Base-by-base conservation (phyloP, 2,888 invertebrate species). In the Andrena fulva region DNA sequence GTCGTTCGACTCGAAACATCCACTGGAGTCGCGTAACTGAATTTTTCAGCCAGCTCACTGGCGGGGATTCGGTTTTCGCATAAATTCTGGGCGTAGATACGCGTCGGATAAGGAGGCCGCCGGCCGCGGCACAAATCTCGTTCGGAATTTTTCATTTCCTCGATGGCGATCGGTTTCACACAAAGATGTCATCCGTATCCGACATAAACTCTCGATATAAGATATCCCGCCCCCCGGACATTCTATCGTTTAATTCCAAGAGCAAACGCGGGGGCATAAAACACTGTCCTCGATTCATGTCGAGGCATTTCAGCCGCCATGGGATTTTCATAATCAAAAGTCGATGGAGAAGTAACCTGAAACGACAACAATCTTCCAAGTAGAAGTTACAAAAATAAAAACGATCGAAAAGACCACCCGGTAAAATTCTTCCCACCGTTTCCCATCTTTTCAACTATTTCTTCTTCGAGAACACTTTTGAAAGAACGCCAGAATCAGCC, bases 71-170 rank as follows among this genome's bases (percentile, higher is more conserved):
- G 82, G 77, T 81, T 80, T 79, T 78, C 74, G 84, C 87, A 87
- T 89, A 85, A 91, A 90, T 90, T 89, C 87, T 82, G 64, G 68
- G 74, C 81, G 77, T 63, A 80, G 85, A 89, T 87, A 84, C 82
- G 80, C 80, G 82, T 52, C 73, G 84, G 89, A 89, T 87, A 90
- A 90, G 86, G 77, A 86, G 84, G 70, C 69, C 77, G 81, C 68
- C 72, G 60, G 50, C 56, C 71, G 80, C 78, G 85, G 89, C 89
- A 87, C 88, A 89, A 91, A 91, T 91, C 90, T 89, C 87, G 90
- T 89, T 87, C 82, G 90, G 90, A 91, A 92, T 92, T 91, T 91
- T 92, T 91, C 91, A 92, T 92, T 92, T 92, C 91, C 91, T 89
- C 87, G 84, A 78, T 85, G 84, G 86, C 85, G 87, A 88, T 87